Conservation (phyloP, 2,797 vertebrate species). For the Enoplosus armatus region DNA sequence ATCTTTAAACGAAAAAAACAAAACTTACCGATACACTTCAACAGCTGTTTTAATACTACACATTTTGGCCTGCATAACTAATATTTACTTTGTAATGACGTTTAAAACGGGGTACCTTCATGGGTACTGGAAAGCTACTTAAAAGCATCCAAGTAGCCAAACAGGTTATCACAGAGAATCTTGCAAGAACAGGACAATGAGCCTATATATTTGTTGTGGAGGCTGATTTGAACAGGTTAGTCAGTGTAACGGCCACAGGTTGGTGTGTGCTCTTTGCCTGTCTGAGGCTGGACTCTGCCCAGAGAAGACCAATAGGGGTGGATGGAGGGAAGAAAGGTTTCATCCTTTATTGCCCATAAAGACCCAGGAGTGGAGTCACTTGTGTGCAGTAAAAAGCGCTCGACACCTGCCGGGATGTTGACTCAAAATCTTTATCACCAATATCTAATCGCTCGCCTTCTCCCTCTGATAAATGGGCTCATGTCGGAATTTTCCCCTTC, state of each 20-base stretch:
- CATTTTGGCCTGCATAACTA: neutral
- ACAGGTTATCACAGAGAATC: neutral
- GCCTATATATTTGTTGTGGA: neutral
- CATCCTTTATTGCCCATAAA: slow-evolving; percentile 80
- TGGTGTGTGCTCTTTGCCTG: neutral
- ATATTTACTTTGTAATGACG: neutral
- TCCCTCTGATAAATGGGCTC: slow-evolving; percentile 90
- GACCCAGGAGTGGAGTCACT: slow-evolving; percentile 65
- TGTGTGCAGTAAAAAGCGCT: slow-evolving; percentile 75
- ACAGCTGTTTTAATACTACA: neutral
- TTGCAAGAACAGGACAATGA: neutral
- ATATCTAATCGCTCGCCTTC: slow-evolving; percentile 87
- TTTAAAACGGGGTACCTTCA: neutral
- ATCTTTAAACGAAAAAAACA: neutral
- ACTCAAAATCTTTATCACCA: slow-evolving; percentile 92
- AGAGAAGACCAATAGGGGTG: slow-evolving; percentile 19
- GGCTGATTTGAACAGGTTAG: neutral
- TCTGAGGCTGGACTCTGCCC: slow-evolving; percentile 67
- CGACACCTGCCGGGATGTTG: slow-evolving; percentile 93
- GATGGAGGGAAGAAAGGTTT: slow-evolving; percentile 46
- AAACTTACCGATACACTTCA: neutral
- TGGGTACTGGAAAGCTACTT: neutral
- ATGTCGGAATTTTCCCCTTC: slow-evolving; percentile 79
- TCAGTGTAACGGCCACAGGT: neutral
- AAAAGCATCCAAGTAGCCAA: neutral